Evolutionary conservation across 2,113 vertebrate genomes (phyloP), one percentile per base, ranked within the genome.

Genomic region (Opisthocomus hoazin): DNA sequence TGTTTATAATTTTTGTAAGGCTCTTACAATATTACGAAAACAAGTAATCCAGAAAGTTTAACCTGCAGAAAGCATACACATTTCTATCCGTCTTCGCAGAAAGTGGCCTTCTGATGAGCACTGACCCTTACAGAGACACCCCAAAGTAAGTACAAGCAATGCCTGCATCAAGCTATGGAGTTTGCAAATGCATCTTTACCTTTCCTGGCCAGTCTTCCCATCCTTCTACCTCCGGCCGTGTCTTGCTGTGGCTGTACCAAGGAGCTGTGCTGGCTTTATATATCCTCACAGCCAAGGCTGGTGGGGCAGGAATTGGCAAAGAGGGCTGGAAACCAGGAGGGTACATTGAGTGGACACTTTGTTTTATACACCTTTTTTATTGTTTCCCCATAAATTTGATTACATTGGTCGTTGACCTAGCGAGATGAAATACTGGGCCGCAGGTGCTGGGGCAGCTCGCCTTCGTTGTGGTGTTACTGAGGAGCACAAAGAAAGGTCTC

Each of bases 371-470:
- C 37, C 41, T 2, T 73, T 82, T 82, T 87, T 65, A 95, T 96
- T 96, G 94, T 96, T 92, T 63, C 41, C 46, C 66, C 12, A 2
- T 5, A 12, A 19, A 37, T 24, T 12, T 92, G 89, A 24, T 92
- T 48, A 57, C 84, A 12, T 23, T 93, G 89, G 50, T 91, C 1
- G 0, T 4, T 78, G 90, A 85, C 84, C 75, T n/a, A 12, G 43
- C 0, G 4, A 53, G 93, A 87, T 69, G 89, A 87, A 24, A 30
- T 19, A 32, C 11, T 39, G 89, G 54, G n/a, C 88, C 36, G 57
- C 34, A n/a, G 61, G 91, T 94, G 66, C 91, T 76, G 82, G 96
- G 96, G 96, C 96, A 97, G 75, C 46, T 79, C 57, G 93, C 57
- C 93, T 97, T 43, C 36, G 1, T 22, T 20, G 10, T 41, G 77